These are phyloP conservation scores for Nycteola revayana DNA, from an alignment of 2,888 invertebrate genomes.

Conservation along the genomic window DNA sequence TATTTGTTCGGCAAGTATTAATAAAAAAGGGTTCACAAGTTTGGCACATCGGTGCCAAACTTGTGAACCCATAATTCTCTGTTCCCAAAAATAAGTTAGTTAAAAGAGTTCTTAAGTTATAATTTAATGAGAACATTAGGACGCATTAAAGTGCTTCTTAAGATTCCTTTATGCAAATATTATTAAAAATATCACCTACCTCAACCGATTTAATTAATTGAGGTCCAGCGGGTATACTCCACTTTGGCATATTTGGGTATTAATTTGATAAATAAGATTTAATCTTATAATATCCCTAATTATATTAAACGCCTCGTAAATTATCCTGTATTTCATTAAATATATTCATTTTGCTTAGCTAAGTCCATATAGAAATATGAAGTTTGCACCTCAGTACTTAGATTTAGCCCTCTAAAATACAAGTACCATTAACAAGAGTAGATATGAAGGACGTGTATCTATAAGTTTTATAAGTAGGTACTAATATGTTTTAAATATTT, in stretches of 20 bases:
- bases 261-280: conserved; percentile 67
- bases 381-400: no score
- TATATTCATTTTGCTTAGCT: no score
- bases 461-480: no score
- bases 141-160: conserved; percentile 67
- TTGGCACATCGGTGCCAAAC: no score
- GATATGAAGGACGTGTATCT: no score
- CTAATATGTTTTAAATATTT: no score
- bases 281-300: conserved; percentile 60
- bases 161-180: conserved; percentile 73
- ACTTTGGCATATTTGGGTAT: conserved; percentile 56
- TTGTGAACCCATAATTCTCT: conserved; percentile 5
- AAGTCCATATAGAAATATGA: no score
- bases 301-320: conserved; percentile 65
- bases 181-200: conserved; percentile 53
- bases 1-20: no score
- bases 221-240: conserved; percentile 41
- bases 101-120: conserved; percentile 48
- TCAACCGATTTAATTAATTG: conserved; percentile 63
- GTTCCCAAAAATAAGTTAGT: conserved; percentile 54
- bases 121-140: conserved; percentile 58
- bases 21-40: no score
- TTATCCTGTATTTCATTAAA: no score
- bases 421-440: no score
- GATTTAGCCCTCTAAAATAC: no score